phyloP scores from a whole-genome alignment of 1,140 invertebrate genomes.

The Drosophila insularis region DNA sequence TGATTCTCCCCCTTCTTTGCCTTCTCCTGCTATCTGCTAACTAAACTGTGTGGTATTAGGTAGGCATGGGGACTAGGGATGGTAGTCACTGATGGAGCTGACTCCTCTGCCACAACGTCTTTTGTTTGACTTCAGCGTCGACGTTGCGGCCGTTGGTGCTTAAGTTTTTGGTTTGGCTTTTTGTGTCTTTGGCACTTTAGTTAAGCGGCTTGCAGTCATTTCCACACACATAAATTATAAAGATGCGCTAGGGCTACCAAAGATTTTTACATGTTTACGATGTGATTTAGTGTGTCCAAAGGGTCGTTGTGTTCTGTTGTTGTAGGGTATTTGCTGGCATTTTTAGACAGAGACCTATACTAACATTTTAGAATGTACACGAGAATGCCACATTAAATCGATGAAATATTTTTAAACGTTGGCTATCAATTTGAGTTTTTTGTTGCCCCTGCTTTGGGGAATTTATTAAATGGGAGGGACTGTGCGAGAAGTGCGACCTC shows the following conservation, averaged over 20 bases:
- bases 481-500: constrained; percentile 41
- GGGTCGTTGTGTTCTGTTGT: background rate
- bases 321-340: background rate
- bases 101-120: background rate
- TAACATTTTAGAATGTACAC: background rate
- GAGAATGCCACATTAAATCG: constrained; percentile 54
- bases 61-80: background rate
- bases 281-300: constrained; percentile 18
- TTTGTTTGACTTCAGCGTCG: constrained; percentile 25
- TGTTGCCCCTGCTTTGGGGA: constrained; percentile 25
- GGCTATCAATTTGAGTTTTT: constrained; percentile 75
- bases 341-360: background rate
- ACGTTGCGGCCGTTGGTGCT: constrained; percentile 28
- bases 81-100: too few relatives aligned
- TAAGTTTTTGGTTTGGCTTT: constrained; percentile 16
- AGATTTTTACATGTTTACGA: constrained; percentile 10
- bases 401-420: constrained; percentile 76
- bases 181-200: constrained; percentile 36
- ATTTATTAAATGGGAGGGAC: constrained; percentile 6
- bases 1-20: background rate
- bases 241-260: constrained; percentile 17
- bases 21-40: too few relatives aligned
- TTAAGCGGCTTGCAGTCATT: constrained; percentile 47
- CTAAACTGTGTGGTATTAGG: too few relatives aligned
- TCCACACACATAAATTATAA: constrained; percentile 49